Evolutionary conservation across 2,888 invertebrate genomes (phyloP).

Genomic region (Empis stercorea): DNA sequence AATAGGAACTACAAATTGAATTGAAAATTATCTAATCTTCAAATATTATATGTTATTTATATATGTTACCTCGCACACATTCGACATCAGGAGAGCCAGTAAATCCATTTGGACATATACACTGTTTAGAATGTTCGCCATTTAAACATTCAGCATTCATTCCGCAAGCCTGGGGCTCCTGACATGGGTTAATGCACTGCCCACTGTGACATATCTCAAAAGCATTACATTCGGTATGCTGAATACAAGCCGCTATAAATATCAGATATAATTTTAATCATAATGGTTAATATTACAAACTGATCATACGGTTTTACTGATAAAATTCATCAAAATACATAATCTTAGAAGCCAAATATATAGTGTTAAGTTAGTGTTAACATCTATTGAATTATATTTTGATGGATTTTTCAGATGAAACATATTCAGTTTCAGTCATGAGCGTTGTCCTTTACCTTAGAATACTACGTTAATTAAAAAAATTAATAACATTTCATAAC

Average conservation of each 20-base stretch:
- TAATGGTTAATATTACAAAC: too few relatives aligned
- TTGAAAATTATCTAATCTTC: background rate
- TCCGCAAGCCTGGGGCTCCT: slow-evolving; percentile 63
- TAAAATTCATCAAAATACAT: too few relatives aligned
- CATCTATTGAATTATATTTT: too few relatives aligned
- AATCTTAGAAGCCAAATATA: too few relatives aligned
- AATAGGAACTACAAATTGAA: slow-evolving; percentile 48
- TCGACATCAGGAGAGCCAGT: slow-evolving; percentile 74
- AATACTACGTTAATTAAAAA: too few relatives aligned
- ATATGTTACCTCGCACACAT: slow-evolving; percentile 58
- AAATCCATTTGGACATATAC: slow-evolving; percentile 72
- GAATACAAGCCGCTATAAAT: slow-evolving; percentile 56
- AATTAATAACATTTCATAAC: too few relatives aligned
- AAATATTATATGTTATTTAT: background rate
- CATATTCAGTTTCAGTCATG: too few relatives aligned
- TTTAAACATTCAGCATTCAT: slow-evolving; percentile 68
- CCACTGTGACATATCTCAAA: slow-evolving; percentile 70
- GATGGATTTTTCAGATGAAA: too few relatives aligned
- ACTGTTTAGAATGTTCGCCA: slow-evolving; percentile 59
- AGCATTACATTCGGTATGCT: slow-evolving; percentile 65
- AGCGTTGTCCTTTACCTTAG: too few relatives aligned
- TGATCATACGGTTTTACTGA: too few relatives aligned
- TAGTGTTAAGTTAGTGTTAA: too few relatives aligned
- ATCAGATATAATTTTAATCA: background rate
- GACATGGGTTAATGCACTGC: slow-evolving; percentile 71